phyloP scores from a whole-genome alignment of 1,140 invertebrate genomes.

The Caenorhabditis brenneri region DNA sequence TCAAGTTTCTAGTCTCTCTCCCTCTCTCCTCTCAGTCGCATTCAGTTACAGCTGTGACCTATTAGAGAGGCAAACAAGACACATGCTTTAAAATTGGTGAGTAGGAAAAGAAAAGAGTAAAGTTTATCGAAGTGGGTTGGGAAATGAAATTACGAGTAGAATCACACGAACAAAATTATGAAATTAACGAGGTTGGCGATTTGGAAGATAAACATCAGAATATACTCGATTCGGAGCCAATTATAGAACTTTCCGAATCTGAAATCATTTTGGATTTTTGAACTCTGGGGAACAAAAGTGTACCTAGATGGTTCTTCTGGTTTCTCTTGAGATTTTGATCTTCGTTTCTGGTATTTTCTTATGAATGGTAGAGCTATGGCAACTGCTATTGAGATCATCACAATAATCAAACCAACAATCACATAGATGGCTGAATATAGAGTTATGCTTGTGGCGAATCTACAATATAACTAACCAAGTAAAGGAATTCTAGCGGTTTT shows the following conservation, averaged over 20 bases:
- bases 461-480: background rate
- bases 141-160: background rate
- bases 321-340: background rate
- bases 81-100: background rate
- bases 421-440: background rate
- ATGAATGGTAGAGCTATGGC: background rate
- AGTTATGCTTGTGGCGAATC: background rate
- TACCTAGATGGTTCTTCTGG: background rate
- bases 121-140: background rate
- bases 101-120: background rate
- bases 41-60: constrained; percentile 31
- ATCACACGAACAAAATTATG: background rate
- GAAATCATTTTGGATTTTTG: background rate
- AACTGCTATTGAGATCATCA: background rate
- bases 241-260: background rate
- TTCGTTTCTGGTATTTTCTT: background rate
- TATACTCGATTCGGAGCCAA: background rate
- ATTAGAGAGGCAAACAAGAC: background rate
- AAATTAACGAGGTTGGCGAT: background rate
- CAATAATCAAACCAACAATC: background rate
- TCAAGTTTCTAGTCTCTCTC: too few species aligned
- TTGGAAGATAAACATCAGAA: constrained; percentile 18
- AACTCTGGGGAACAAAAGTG: background rate
- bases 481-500: background rate
- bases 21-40: background rate